Evolutionary conservation across 2,113 vertebrate genomes (phyloP).

Genomic region (Xyliphius kryptos): DNA sequence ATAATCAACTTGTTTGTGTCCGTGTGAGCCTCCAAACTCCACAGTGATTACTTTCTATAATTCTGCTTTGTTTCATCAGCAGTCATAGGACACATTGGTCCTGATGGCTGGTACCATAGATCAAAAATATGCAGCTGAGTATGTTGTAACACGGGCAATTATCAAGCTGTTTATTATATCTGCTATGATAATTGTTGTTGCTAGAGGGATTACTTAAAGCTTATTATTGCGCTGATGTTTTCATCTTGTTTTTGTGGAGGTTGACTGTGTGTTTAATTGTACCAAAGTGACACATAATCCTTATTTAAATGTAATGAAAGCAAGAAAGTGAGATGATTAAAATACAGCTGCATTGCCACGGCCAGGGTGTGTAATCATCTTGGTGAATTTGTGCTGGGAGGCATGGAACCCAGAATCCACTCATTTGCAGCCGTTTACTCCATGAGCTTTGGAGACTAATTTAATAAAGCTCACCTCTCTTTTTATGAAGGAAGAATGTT

Average conservation of each 20-base stretch:
- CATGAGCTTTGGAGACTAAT: conserved; percentile 49
- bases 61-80: too few relatives aligned
- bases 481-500: conserved; percentile 64
- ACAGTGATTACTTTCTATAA: too few relatives aligned
- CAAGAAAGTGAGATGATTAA: conserved; percentile 65
- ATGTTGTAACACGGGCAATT: conserved; percentile 57
- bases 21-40: too few relatives aligned
- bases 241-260: conserved; percentile 40
- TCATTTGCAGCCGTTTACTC: conserved; percentile 68
- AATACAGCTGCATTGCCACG: conserved; percentile 58
- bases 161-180: conserved; percentile 60
- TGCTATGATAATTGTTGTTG: conserved; percentile 63
- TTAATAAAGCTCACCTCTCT: conserved; percentile 58
- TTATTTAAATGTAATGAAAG: conserved; percentile 69
- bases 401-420: conserved; percentile 57
- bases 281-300: conserved; percentile 70
- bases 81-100: conserved; percentile 3
- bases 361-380: conserved; percentile 56
- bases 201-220: conserved; percentile 70
- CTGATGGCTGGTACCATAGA: conserved; percentile 23
- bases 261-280: conserved; percentile 71
- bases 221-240: conserved; percentile 68
- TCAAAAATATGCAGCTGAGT: conserved; percentile 60
- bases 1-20: too few relatives aligned
- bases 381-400: conserved; percentile 61